Percentiles rank a stretch among this genome's conserved stretches.
These are phyloP conservation scores for Hippoglossus stenolepis DNA, from an alignment of 2,113 vertebrate genomes.

Conservation along the genomic window DNA sequence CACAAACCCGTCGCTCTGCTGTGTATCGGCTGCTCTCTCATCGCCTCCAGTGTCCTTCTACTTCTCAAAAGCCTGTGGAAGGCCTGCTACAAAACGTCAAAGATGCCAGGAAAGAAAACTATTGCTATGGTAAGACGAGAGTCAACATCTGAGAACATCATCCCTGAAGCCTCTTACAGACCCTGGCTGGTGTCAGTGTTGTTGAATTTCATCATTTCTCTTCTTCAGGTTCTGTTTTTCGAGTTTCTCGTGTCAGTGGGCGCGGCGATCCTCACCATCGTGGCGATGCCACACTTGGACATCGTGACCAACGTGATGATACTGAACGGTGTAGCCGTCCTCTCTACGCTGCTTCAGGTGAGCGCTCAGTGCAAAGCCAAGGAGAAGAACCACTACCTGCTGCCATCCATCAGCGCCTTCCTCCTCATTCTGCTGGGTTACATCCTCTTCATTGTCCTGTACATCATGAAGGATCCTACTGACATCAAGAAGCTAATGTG, in stretches of 20 bases:
- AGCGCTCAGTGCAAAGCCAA: conserved; percentile 37
- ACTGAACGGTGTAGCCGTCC: conserved; percentile 70
- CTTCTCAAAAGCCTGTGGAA: conserved; percentile 77
- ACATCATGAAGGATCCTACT: conserved; percentile 31
- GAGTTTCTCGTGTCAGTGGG: conserved; percentile 69
- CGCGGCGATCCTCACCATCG: conserved; percentile 68
- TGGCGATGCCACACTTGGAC: conserved; percentile 80
- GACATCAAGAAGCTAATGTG: conserved; percentile 15
- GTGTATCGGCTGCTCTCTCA: conserved; percentile 61
- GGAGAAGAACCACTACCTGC: conserved; percentile 43
- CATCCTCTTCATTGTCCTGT: conserved; percentile 56
- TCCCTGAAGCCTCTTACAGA: neutral
- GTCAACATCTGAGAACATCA: neutral
- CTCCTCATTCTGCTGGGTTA: conserved; percentile 65
- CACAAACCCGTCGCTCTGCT: conserved; percentile 64
- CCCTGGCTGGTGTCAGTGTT: neutral
- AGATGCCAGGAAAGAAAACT: conserved; percentile 41
- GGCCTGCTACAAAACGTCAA: conserved; percentile 66
- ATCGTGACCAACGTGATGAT: conserved; percentile 78
- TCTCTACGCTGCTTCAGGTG: conserved; percentile 70
- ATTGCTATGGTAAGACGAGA: conserved; percentile 48
- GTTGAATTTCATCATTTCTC: neutral
- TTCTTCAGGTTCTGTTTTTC: conserved; percentile 67
- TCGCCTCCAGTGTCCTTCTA: conserved; percentile 62
- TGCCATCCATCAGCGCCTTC: conserved; percentile 48